A percentile compares a stretch with the other conserved stretches of the same genome.
Conservation (phyloP, 92 coral and sea anemone genomes). For the Pocillopora grandis region DNA sequence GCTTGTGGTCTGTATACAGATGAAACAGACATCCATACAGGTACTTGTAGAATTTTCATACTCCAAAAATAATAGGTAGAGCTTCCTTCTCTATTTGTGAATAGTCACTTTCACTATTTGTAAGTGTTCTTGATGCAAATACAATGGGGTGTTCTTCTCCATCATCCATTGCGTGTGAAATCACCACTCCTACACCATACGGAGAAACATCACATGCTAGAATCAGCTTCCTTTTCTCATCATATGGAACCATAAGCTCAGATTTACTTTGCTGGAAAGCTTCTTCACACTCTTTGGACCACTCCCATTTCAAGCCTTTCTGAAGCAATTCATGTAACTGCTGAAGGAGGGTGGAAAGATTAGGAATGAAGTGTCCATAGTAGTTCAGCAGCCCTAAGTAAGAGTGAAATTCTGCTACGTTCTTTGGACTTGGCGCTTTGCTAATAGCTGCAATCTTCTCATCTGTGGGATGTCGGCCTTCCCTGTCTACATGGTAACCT, state of each 20-base stretch:
- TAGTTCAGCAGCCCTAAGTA: conserved; percentile 58
- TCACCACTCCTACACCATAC: conserved; percentile 59
- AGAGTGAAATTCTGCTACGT: conserved; percentile 53
- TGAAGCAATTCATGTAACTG: conserved; percentile 47
- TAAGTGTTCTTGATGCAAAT: conserved; percentile 57
- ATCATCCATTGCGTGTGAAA: conserved; percentile 41
- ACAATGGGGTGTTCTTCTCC: conserved; percentile 53
- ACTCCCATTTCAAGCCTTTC: conserved; percentile 45
- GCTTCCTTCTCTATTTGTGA: conserved; percentile 63
- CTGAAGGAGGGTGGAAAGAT: conserved; percentile 44
- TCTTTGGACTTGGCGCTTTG: conserved; percentile 47
- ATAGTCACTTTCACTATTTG: conserved; percentile 49
- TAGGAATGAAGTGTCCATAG: conserved; percentile 49
- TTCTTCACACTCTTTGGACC: conserved; percentile 44
- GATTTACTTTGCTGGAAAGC: conserved; percentile 46
- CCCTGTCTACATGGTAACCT: conserved; percentile 35
- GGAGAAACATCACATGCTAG: conserved; percentile 60
- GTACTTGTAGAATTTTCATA: conserved; percentile 48
- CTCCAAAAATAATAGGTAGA: conserved; percentile 37
- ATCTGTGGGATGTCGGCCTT: conserved; percentile 47
- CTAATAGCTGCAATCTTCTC: conserved; percentile 46
- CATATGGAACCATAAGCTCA: conserved; percentile 53
- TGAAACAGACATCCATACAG: conserved; percentile 48
- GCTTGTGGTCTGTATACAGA: conserved; percentile 46
- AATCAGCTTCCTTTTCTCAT: conserved; percentile 37